Conservation (phyloP, 2,797 vertebrate genomes). For the Scleropages formosus region DNA sequence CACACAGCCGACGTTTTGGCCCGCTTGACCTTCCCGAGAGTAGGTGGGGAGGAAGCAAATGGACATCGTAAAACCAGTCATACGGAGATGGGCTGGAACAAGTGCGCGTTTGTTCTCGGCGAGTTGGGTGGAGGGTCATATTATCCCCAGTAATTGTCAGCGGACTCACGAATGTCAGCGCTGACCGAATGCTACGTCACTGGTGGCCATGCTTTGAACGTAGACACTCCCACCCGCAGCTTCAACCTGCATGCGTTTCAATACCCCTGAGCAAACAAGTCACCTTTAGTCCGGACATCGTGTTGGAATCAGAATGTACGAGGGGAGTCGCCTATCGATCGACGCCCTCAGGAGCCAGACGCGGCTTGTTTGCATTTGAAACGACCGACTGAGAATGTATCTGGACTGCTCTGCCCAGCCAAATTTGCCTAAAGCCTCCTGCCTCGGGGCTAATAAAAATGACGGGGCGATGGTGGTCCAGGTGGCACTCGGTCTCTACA, state of each 20-base stretch:
- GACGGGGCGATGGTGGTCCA: not conserved
- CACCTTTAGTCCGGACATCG: not conserved
- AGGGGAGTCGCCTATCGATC: not conserved
- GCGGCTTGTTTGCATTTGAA: not conserved
- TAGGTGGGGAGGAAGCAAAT: not conserved
- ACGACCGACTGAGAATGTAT: too few relatives aligned
- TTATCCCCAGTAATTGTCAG: not conserved
- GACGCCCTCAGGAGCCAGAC: not conserved
- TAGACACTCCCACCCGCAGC: not conserved
- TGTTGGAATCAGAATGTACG: not conserved
- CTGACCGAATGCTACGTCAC: not conserved
- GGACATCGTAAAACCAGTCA: not conserved
- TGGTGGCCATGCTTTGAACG: not conserved
- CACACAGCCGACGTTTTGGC: not conserved
- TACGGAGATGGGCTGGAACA: not conserved
- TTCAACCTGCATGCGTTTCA: not conserved
- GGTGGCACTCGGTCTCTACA: not conserved
- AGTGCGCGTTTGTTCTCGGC: not conserved
- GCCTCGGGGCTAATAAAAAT: not conserved
- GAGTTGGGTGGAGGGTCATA: not conserved
- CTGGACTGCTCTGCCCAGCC: not conserved
- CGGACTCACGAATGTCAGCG: not conserved
- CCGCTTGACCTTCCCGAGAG: not conserved
- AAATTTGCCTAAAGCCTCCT: not conserved
- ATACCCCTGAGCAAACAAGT: not conserved